These are phyloP conservation scores for Hydrotaea diabolus DNA, from an alignment of 2,888 invertebrate genomes.

Conservation along the genomic window DNA sequence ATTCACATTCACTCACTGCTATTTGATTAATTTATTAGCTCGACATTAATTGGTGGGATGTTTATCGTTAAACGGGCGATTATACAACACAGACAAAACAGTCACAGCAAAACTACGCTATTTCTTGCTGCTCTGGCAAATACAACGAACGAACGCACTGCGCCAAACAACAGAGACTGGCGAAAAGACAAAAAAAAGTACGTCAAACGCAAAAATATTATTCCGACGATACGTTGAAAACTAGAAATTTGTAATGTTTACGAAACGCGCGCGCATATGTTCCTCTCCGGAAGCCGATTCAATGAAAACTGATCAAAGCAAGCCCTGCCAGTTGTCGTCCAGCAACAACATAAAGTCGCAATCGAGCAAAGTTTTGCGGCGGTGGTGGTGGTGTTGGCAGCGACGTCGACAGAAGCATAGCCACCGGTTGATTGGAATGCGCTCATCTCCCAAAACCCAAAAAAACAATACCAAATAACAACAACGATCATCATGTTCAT, in stretches of 20 bases:
- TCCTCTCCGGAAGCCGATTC: constrained; percentile 5
- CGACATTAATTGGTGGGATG: constrained; percentile 38
- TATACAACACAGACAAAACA: constrained; percentile 4
- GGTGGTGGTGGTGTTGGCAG: background rate
- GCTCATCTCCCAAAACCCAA: background rate
- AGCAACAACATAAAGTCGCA: constrained; percentile 11
- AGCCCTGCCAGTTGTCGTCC: background rate
- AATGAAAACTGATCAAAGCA: constrained; percentile 22
- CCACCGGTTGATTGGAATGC: constrained; percentile 3
- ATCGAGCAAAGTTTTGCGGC: background rate
- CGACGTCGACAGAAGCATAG: too few species aligned
- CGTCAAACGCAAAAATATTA: constrained; percentile 4
- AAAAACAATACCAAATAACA: background rate
- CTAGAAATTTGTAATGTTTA: background rate
- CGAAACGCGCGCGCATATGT: background rate
- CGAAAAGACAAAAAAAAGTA: background rate
- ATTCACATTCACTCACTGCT: constrained; percentile 5
- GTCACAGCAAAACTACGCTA: background rate
- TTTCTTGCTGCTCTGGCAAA: too few species aligned
- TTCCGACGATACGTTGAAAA: background rate
- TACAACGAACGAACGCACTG: background rate
- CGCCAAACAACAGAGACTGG: background rate
- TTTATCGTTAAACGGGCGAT: constrained; percentile 18
- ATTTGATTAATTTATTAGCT: constrained; percentile 39
- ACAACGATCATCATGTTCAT: background rate